phyloP scores from a whole-genome alignment of 2,888 invertebrate genomes.

The Trissoscelio sp. region DNA sequence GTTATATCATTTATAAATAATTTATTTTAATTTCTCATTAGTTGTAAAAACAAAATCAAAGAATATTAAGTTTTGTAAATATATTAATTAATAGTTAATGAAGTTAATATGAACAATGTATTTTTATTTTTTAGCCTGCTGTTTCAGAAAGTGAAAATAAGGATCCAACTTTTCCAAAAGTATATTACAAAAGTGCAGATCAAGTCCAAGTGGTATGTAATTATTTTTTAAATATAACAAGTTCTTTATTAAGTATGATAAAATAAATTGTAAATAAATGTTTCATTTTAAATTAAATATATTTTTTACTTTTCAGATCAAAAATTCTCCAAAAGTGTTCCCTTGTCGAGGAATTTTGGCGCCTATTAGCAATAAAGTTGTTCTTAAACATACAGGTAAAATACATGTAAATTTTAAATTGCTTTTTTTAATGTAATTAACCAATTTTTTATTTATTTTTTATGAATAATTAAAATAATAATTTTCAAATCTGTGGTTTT shows the following conservation, averaged over 20 bases:
- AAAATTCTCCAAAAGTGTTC: slow-evolving; percentile 54
- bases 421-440: too few relatives aligned
- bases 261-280: too few relatives aligned
- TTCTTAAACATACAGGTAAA: slow-evolving; percentile 76
- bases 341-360: slow-evolving; percentile 71
- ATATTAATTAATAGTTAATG: not conserved
- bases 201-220: slow-evolving; percentile 71
- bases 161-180: slow-evolving; percentile 71
- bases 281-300: slow-evolving; percentile 12
- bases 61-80: not conserved
- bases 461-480: too few relatives aligned
- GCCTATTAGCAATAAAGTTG: slow-evolving; percentile 73
- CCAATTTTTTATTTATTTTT: too few relatives aligned
- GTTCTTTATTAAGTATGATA: not conserved
- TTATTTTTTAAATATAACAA: not conserved
- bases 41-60: too few relatives aligned
- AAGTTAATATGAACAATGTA: not conserved
- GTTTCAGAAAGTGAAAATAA: slow-evolving; percentile 62
- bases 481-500: too few relatives aligned
- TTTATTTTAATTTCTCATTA: too few relatives aligned
- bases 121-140: slow-evolving; percentile 49
- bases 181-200: slow-evolving; percentile 73
- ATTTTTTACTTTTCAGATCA: slow-evolving; percentile 54
- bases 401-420: too few relatives aligned
- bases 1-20: too few relatives aligned